Evolutionary conservation across 37 sponge, comb jelly and placozoan genomes (phyloP), one percentile per base, ranked within the genome.

Genomic region (Theonella swinhoei): DNA sequence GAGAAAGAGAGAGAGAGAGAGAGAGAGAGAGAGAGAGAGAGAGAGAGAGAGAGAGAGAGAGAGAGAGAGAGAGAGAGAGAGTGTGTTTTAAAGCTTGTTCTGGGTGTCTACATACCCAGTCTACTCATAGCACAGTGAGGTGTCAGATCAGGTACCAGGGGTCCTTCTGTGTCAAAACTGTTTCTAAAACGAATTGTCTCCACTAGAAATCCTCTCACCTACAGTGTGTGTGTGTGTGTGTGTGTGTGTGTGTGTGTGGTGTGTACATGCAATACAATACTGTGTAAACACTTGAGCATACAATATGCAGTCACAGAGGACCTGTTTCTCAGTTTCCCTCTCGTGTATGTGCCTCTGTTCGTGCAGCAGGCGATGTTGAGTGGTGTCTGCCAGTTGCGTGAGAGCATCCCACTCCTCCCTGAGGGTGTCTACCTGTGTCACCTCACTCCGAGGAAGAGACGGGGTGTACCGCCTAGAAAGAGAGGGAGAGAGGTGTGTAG

Each of bases 121-220:
- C 95, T 88, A 24, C n/a, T 39, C 22, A 92, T 74, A 23, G 97
- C 97, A 40, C 92, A 95, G 71, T 39, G 72, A 30, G 95, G 93
- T 17, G 69, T 42, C 22, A 97, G 75, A 25, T 93, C 96, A 29
- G 96, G 94, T 1, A 95, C 85, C 39, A 86, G 81, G 3, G 94
- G 92, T 31, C 97, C 97, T 79, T 97, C 94, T 26, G 90, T 79
- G 79, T 97, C 97, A 89, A 97, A 97, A 38, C 88, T 94, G 69
- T 94, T 97, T 36, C 95, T 70, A 38, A 94, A 91, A 67, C 89
- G 95, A 42, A 93, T 97, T 59, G 87, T 89, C 73, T 91, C 85
- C 62, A 97, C 90, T n/a, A 73, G 70, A 68, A 97, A 94, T 3
- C 34, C 83, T 81, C 94, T 88, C 39, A 91, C 86, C 25, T 47